A percentile compares a stretch with the other conserved stretches of the same genome.
Evolutionary conservation across 37 sponge, comb jelly and placozoan genomes (phyloP).

Genomic region (Mnemiopsis leidyi): DNA sequence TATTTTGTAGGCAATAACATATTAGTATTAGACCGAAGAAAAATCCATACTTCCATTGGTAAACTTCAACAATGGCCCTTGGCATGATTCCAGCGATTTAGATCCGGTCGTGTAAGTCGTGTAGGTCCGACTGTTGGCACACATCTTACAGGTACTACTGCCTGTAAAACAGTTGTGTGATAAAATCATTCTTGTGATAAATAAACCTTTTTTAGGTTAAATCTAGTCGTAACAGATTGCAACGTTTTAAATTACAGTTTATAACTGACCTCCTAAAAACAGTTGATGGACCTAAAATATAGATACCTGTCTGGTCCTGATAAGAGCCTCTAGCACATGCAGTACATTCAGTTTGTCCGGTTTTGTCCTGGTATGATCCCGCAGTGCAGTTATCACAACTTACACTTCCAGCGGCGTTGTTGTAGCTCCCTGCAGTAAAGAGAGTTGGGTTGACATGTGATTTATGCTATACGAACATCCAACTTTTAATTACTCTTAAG

Average conservation of each 20-base stretch:
- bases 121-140: conserved; percentile 12
- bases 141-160: too few relatives aligned
- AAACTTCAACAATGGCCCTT: not conserved
- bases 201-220: too few relatives aligned
- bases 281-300: not conserved
- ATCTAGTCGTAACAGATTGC: too few relatives aligned
- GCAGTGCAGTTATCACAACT: not conserved
- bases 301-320: conserved; percentile 8
- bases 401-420: not conserved
- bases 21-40: too few relatives aligned
- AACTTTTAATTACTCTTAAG: too few relatives aligned
- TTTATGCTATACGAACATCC: too few relatives aligned
- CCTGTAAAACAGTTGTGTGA: too few relatives aligned
- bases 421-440: not conserved
- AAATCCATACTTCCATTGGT: too few relatives aligned
- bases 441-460: too few relatives aligned
- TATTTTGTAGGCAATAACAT: too few relatives aligned
- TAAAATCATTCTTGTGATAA: too few relatives aligned
- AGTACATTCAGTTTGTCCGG: not conserved
- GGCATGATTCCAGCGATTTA: not conserved
- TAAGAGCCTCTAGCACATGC: not conserved
- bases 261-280: not conserved
- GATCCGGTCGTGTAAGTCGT: not conserved
- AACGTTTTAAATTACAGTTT: too few relatives aligned
- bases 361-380: conserved; percentile 14